These are phyloP conservation scores for Dascillus cervinus DNA, from an alignment of 2,888 invertebrate species.

Conservation along the genomic window DNA sequence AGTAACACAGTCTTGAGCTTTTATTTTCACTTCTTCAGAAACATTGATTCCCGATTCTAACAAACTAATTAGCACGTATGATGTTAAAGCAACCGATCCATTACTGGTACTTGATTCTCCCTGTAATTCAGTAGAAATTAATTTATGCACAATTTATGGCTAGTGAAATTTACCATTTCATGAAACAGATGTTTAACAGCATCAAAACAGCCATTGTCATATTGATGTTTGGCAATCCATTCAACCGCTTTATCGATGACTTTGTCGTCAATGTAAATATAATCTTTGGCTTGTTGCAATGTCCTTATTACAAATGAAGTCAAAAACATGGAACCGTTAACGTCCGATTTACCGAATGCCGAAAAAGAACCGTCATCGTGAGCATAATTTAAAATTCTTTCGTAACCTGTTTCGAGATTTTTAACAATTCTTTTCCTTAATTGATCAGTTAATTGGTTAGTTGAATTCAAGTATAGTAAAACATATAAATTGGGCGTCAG, in stretches of 20 bases:
- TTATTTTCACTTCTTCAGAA: no score
- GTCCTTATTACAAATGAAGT: slow-evolving; percentile 71
- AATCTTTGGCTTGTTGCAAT: slow-evolving; percentile 51
- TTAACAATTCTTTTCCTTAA: slow-evolving; percentile 47
- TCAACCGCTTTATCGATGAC: slow-evolving; percentile 45
- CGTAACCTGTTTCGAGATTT: slow-evolving; percentile 63
- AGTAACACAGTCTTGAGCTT: no score
- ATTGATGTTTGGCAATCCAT: slow-evolving; percentile 60
- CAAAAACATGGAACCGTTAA: slow-evolving; percentile 64
- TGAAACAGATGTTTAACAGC: slow-evolving; percentile 63
- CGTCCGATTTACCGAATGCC: slow-evolving; percentile 64
- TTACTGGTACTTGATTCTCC: no score
- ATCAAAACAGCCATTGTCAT: slow-evolving; percentile 70
- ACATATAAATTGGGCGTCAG: slow-evolving; percentile 68
- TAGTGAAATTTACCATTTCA: slow-evolving; percentile 41
- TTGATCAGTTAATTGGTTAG: slow-evolving; percentile 46
- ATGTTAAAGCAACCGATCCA: no score
- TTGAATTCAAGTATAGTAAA: slow-evolving; percentile 51
- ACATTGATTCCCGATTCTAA: no score
- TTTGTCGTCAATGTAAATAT: slow-evolving; percentile 47
- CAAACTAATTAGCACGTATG: no score
- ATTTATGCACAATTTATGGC: no score
- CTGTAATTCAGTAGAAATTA: no score
- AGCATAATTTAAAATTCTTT: slow-evolving; percentile 67
- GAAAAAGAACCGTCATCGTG: slow-evolving; percentile 74